These are phyloP conservation scores for Enteromius thamalakanensis DNA, from an alignment of 2,797 vertebrate species.

Conservation along the genomic window DNA sequence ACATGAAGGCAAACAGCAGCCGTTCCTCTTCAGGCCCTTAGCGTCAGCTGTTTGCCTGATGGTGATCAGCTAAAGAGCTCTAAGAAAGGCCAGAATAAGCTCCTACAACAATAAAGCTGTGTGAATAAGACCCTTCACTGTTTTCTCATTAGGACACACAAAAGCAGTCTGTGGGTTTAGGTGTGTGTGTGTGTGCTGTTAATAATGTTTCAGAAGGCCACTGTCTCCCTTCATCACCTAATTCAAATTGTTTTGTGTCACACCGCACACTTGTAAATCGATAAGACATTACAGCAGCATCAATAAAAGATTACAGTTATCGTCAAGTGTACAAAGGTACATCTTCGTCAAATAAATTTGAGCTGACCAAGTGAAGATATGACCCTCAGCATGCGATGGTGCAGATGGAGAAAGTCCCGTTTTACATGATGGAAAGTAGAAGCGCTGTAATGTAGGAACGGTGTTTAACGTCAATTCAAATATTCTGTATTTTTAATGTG, in stretches of 20 bases:
- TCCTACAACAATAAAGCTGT: conserved; percentile 69
- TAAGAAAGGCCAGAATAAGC: conserved; percentile 71
- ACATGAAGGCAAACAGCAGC: conserved; percentile 66
- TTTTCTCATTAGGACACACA: conserved; percentile 64
- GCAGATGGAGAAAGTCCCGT: neutral
- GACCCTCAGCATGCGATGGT: neutral
- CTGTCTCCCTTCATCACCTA: conserved; percentile 36
- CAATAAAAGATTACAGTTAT: conserved; percentile 45
- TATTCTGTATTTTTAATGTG: neutral
- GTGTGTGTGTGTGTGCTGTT: conserved; percentile 26
- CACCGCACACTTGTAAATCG: conserved; percentile 33
- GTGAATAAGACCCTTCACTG: conserved; percentile 69
- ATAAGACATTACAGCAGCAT: conserved; percentile 40
- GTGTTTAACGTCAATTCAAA: neutral
- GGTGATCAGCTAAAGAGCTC: conserved; percentile 75
- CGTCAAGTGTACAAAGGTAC: conserved; percentile 20
- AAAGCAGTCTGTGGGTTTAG: conserved; percentile 54
- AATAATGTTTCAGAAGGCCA: conserved; percentile 13
- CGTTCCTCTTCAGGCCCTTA: conserved; percentile 68
- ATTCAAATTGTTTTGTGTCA: conserved; percentile 44
- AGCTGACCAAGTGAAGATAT: conserved; percentile 19
- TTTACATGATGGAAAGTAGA: neutral
- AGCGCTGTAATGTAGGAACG: neutral
- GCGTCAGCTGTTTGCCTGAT: conserved; percentile 82
- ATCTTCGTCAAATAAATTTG: conserved; percentile 19